Base-by-base conservation (phyloP, 2,797 vertebrate species). In the Garrulus glandarius region DNA sequence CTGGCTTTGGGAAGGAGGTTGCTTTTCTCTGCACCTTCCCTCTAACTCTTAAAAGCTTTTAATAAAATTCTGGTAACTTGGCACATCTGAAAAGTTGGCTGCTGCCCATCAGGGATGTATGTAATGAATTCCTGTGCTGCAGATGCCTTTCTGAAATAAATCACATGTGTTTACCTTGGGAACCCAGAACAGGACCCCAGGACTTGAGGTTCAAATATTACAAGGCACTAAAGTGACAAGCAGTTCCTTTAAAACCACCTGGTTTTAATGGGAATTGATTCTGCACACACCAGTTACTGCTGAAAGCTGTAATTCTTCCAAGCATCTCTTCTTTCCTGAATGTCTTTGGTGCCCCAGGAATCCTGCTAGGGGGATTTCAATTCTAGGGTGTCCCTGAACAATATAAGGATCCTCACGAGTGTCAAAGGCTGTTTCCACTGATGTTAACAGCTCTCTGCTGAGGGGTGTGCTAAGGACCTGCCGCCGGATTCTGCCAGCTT, bases 1-100 rank as follows among this genome's bases (percentile, higher is more conserved):
- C 92, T 97, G 96, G 95, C 89, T 91, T 91, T 63, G 82, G 91
- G 82, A 94, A 97, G 76, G 91, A 90, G 93, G 52, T 61, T 92
- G 95, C 74, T 53, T 92, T 87, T 81, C 87, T 84, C 92, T 81
- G 94, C 84, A 93, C 93, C 95, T 96, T 96, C 74, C 77, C 52
- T 84, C 61, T 41, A 37, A 81, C 65, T 84, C 95, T 65, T 88
- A 59, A 59, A 82, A 84, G 84, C 89, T 92, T 95, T 96, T 94
- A 93, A 91, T 95, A 96, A 95, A 63, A 64, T 76, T 72, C 84
- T 47, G 60, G 92, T 78, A 85, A 94, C 94, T 95, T 91, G 95
- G 95, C 92, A 75, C 61, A 2, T 86, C 67, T 44, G 72, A 93
- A 43, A 88, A 34, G 43, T 87, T 93, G 95, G 95, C 95, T 76